Evolutionary conservation across 2,797 vertebrate genomes (phyloP).

Genomic region (Chromobotia macracanthus): DNA sequence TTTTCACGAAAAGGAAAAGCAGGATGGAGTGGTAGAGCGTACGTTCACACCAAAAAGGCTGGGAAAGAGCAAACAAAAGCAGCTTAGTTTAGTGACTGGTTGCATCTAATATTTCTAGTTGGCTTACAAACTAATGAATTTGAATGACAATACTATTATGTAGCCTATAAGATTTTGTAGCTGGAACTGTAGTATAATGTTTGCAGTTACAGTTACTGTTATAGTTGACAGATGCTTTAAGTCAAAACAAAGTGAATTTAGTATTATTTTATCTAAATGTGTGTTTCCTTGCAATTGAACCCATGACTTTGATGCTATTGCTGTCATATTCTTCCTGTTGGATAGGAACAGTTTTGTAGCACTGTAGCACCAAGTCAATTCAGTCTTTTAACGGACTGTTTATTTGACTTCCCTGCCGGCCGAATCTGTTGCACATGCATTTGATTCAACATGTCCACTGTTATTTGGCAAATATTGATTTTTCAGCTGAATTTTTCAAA

Average conservation of each 20-base stretch:
- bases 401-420: neutral
- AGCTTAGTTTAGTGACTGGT: neutral
- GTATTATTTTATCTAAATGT: neutral
- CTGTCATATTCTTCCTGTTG: neutral
- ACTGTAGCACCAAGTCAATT: neutral
- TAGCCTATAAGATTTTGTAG: neutral
- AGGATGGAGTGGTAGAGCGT: slow-evolving; percentile 53
- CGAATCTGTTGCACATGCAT: neutral
- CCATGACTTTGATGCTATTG: neutral
- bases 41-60: slow-evolving; percentile 5
- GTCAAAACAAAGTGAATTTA: neutral
- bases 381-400: neutral
- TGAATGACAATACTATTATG: neutral
- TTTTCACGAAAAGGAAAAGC: slow-evolving; percentile 76
- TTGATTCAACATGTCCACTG: neutral
- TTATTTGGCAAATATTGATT: neutral
- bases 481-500: neutral
- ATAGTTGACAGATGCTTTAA: neutral
- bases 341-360: neutral
- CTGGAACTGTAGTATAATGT: neutral
- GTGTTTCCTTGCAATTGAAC: neutral
- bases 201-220: neutral
- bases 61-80: neutral
- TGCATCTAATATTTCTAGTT: too few relatives aligned
- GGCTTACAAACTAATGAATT: neutral